Evolutionary conservation across 2,113 vertebrate species (phyloP).

Genomic region (Lagenorhynchus albirostris): DNA sequence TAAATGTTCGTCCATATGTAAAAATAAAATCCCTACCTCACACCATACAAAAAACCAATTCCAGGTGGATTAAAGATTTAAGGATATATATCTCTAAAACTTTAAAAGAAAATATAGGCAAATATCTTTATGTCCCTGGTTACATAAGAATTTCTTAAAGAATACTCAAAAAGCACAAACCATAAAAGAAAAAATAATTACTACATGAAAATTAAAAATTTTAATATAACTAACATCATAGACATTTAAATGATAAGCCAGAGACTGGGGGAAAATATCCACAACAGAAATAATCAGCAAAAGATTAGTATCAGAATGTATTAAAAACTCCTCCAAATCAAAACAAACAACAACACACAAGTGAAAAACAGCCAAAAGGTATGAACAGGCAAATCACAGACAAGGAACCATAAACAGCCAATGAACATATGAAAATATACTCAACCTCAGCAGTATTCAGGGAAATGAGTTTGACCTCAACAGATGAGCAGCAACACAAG

Average conservation of each 20-base stretch:
- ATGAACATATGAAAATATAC: background rate
- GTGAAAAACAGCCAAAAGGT: background rate
- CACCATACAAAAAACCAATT: background rate
- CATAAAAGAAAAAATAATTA: background rate
- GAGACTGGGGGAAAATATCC: background rate
- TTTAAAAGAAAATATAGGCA: background rate
- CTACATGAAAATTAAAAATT: background rate
- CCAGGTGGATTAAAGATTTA: background rate
- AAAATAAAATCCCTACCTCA: constrained; percentile 3
- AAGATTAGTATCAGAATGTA: background rate
- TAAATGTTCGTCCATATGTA: background rate
- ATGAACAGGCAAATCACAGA: background rate
- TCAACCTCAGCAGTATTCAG: background rate
- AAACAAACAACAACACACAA: background rate
- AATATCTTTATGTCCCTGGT: background rate
- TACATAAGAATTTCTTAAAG: background rate
- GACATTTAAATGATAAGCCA: background rate
- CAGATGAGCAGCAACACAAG: background rate
- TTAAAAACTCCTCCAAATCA: constrained; percentile 13
- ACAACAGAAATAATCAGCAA: background rate
- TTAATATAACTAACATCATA: background rate
- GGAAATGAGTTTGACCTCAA: background rate
- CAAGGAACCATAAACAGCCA: background rate
- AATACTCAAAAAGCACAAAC: background rate
- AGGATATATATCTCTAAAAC: background rate